Evolutionary conservation across 2,113 vertebrate genomes (phyloP).

Genomic region (Guaruba guarouba): DNA sequence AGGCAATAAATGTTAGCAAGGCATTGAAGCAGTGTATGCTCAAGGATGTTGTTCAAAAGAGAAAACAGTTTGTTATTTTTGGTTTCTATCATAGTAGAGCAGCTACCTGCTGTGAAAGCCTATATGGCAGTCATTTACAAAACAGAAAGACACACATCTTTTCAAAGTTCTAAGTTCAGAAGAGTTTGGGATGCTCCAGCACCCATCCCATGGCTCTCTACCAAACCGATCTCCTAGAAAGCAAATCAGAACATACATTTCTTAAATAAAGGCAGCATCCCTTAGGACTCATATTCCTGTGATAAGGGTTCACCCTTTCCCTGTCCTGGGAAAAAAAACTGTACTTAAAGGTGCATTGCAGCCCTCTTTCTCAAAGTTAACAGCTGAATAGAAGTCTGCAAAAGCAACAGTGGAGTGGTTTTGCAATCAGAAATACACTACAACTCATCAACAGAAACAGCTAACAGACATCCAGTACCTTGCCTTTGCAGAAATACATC

Average conservation of each 20-base stretch:
- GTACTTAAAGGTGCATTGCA: neutral
- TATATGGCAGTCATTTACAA: neutral
- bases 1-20: slow-evolving; percentile 17
- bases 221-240: neutral
- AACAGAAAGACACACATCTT: neutral
- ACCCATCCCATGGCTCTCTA: neutral
- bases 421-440: neutral
- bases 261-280: neutral
- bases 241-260: neutral
- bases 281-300: neutral
- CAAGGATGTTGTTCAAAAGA: neutral
- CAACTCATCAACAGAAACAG: neutral
- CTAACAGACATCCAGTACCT: neutral
- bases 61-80: neutral
- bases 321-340: neutral
- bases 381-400: neutral
- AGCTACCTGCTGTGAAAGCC: neutral
- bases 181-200: neutral
- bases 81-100: neutral
- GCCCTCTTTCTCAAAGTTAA: neutral
- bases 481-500: neutral
- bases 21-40: neutral
- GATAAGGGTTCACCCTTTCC: neutral
- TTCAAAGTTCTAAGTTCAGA: neutral
- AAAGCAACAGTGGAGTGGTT: neutral